A percentile compares a stretch with the other conserved stretches of the same genome.
Conservation (phyloP, 2,797 vertebrate genomes). For the Apogon talboti region DNA sequence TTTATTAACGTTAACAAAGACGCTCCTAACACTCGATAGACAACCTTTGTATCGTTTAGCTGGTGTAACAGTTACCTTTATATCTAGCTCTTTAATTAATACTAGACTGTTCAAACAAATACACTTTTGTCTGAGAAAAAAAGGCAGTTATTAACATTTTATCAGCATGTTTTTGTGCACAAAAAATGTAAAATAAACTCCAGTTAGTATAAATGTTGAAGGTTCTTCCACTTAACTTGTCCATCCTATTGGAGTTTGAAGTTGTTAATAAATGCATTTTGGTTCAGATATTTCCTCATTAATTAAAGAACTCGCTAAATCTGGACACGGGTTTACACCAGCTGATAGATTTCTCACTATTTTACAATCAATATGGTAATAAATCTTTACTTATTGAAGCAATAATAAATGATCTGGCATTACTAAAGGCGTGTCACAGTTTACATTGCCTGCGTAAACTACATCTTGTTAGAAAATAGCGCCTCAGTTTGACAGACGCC, state of each 20-base stretch:
- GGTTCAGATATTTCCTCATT: neutral
- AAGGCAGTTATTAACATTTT: neutral
- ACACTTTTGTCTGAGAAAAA: neutral
- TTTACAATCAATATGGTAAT: neutral
- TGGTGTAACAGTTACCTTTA: neutral
- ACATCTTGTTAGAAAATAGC: slow-evolving; percentile 21
- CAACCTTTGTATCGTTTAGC: neutral
- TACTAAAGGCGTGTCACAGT: neutral
- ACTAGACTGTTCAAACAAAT: neutral
- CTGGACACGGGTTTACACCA: neutral
- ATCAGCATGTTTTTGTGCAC: neutral
- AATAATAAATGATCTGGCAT: neutral
- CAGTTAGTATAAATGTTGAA: neutral
- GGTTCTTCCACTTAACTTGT: neutral
- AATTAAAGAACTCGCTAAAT: slow-evolving; percentile 2
- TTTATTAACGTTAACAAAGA: neutral
- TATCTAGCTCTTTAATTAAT: neutral
- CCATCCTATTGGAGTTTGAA: neutral
- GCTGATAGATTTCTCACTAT: neutral
- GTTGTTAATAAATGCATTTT: neutral
- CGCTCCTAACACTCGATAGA: neutral
- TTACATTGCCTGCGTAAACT: neutral
- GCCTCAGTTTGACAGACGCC: neutral
- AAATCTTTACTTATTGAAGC: neutral
- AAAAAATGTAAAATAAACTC: no score